Conservation (phyloP, 92 coral and sea anemone genomes). For the Parazoanthus swiftii region DNA sequence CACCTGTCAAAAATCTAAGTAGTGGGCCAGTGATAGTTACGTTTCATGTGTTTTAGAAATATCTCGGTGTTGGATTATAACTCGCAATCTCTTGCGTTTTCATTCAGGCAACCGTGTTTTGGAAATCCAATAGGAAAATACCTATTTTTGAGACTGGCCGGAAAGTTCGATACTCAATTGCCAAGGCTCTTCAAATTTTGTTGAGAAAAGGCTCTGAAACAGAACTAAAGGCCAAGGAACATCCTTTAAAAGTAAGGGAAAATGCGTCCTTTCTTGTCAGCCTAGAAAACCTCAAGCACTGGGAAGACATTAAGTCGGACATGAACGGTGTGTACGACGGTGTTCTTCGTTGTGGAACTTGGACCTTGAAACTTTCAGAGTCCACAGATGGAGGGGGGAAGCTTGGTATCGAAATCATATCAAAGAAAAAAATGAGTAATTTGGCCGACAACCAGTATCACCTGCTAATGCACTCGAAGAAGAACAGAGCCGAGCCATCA, state of each 20-base stretch:
- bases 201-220: not conserved
- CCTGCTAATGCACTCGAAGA: slow-evolving; percentile 40
- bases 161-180: too few relatives aligned
- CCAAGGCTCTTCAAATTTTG: not conserved
- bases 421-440: slow-evolving; percentile 23
- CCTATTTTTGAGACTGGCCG: too few relatives aligned
- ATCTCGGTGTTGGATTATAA: too few relatives aligned
- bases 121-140: too few relatives aligned
- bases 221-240: not conserved
- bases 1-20: too few relatives aligned
- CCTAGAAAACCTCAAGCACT: not conserved
- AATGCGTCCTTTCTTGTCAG: not conserved
- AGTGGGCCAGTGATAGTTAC: too few relatives aligned
- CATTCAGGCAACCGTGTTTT: too few relatives aligned
- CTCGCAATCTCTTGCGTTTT: too few relatives aligned
- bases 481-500: slow-evolving; percentile 48
- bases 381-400: not conserved
- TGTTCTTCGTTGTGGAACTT: not conserved
- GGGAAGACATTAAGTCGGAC: slow-evolving; percentile 12
- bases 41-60: too few relatives aligned
- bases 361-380: slow-evolving; percentile 4
- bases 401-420: not conserved
- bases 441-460: slow-evolving; percentile 36
- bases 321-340: slow-evolving; percentile 27
- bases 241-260: slow-evolving; percentile 13